A percentile compares a stretch with the other conserved stretches of the same genome.
These are phyloP conservation scores for Athetis lepigone DNA, from an alignment of 2,888 invertebrate genomes.

Conservation along the genomic window DNA sequence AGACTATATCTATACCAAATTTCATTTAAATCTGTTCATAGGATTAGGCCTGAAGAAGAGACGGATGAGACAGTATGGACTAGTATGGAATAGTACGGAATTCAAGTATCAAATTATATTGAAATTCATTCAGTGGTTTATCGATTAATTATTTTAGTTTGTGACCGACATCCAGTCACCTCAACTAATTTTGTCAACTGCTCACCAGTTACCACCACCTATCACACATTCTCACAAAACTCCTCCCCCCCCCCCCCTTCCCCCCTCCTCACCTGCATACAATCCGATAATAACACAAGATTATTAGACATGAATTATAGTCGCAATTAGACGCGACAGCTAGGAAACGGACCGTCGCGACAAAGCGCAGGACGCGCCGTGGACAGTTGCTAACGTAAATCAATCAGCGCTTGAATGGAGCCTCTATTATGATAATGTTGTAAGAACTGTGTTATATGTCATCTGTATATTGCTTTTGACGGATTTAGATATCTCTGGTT, in stretches of 20 bases:
- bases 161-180: too few relatives aligned
- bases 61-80: too few relatives aligned
- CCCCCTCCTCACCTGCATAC: slow-evolving; percentile 55
- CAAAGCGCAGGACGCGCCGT: slow-evolving; percentile 64
- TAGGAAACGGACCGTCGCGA: slow-evolving; percentile 77
- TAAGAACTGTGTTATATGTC: slow-evolving; percentile 32
- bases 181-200: too few relatives aligned
- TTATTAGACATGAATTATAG: slow-evolving; percentile 89
- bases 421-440: slow-evolving; percentile 34
- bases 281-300: slow-evolving; percentile 87
- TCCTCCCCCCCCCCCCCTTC: slow-evolving; percentile 40
- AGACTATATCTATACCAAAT: too few relatives aligned
- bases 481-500: too few relatives aligned
- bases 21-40: too few relatives aligned
- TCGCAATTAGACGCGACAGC: slow-evolving; percentile 86
- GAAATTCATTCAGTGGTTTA: too few relatives aligned
- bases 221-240: slow-evolving; percentile 43
- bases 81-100: too few relatives aligned
- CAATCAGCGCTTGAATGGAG: slow-evolving; percentile 70
- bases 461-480: not conserved
- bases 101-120: too few relatives aligned
- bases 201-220: not conserved
- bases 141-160: too few relatives aligned
- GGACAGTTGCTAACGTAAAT: slow-evolving; percentile 71
- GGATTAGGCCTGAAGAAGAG: too few relatives aligned